phyloP scores from a whole-genome alignment of 1,140 invertebrate species.

The Monomorium pharaonis region DNA sequence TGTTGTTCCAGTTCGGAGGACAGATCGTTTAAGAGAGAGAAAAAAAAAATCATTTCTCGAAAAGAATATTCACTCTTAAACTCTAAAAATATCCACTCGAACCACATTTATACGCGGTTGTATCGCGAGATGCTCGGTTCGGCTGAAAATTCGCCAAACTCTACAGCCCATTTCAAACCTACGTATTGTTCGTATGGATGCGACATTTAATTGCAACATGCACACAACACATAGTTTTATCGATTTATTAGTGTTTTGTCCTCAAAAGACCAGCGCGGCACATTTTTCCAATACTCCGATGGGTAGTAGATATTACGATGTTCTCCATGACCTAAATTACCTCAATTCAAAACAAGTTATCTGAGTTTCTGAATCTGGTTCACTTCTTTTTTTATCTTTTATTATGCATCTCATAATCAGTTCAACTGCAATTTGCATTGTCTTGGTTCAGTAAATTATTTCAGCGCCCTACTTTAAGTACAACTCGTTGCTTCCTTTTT shows the following conservation, averaged over 20 bases:
- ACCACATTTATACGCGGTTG: no score
- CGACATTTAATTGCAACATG: not conserved
- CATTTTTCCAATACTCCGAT: conserved; percentile 21
- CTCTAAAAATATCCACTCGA: not conserved
- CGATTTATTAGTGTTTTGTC: conserved; percentile 19
- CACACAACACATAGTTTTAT: not conserved
- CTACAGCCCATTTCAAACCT: not conserved
- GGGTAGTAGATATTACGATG: conserved; percentile 29
- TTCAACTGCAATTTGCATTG: conserved; percentile 40
- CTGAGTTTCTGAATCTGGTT: conserved; percentile 42
- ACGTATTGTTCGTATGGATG: not conserved
- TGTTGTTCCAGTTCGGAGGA: not conserved
- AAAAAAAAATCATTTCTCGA: not conserved
- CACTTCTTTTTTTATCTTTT: conserved; percentile 36
- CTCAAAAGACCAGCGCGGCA: not conserved
- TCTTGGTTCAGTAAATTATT: conserved; percentile 38
- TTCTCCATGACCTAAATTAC: conserved; percentile 46
- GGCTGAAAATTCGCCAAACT: not conserved
- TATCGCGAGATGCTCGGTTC: not conserved
- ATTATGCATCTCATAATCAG: conserved; percentile 31
- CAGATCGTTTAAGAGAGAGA: not conserved
- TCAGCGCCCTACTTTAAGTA: conserved; percentile 33
- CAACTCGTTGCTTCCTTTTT: not conserved
- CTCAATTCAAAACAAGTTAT: conserved; percentile 39
- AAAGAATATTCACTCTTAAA: not conserved